These are phyloP conservation scores for Cephus pygmeus DNA, from an alignment of 2,888 invertebrate species.

Conservation along the genomic window DNA sequence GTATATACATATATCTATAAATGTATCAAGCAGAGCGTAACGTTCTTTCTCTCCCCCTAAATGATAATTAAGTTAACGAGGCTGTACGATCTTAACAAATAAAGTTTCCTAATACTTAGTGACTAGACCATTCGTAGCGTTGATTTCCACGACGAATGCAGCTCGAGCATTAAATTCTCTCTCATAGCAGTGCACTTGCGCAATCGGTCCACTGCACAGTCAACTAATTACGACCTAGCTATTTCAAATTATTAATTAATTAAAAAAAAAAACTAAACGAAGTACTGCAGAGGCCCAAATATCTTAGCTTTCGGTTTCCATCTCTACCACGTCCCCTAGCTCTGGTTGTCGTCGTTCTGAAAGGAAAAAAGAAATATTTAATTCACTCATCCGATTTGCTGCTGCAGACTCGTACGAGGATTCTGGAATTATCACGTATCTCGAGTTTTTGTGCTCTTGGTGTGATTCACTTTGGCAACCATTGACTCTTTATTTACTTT, in stretches of 20 bases:
- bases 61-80: constrained; percentile 48
- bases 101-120: constrained; percentile 48
- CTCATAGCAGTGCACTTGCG: neutral
- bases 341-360: neutral
- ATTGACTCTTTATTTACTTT: neutral
- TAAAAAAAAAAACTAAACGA: neutral
- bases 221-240: neutral
- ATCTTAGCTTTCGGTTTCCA: neutral
- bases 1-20: constrained; percentile 15
- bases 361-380: neutral
- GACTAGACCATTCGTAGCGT: constrained; percentile 54
- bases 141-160: constrained; percentile 16
- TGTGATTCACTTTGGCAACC: too few species aligned
- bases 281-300: neutral
- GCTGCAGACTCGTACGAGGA: neutral
- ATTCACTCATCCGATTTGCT: neutral
- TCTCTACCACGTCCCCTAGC: neutral
- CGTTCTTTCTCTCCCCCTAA: constrained; percentile 14
- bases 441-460: neutral
- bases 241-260: neutral
- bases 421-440: neutral
- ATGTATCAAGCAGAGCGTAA: constrained; percentile 28
- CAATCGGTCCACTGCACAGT: neutral
- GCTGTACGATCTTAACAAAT: constrained; percentile 40
- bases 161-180: neutral